phyloP scores from a whole-genome alignment of 2,113 vertebrate species.

The Entomyzon cyanotis region DNA sequence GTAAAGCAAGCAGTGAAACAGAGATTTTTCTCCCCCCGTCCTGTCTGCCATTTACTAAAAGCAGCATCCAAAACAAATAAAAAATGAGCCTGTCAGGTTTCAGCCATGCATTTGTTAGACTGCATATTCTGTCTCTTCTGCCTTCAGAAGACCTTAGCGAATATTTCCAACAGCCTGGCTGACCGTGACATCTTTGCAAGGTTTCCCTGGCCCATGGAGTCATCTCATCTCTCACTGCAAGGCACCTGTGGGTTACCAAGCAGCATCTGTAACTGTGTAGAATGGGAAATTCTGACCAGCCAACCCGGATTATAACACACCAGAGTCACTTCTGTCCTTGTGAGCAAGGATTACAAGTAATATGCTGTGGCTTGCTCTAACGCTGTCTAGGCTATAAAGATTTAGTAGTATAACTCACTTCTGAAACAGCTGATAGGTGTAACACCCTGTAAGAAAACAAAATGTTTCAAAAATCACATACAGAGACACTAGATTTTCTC shows the following conservation, averaged over 20 bases:
- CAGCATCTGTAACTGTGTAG: not conserved
- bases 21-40: not conserved
- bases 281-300: not conserved
- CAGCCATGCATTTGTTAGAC: not conserved
- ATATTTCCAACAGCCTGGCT: not conserved
- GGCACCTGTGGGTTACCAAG: not conserved
- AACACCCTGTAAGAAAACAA: not conserved
- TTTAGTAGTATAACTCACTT: not conserved
- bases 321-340: not conserved
- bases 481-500: not conserved
- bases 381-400: not conserved
- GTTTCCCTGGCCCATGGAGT: not conserved
- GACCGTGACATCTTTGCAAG: not conserved
- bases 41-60: fast-evolving
- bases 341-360: not conserved
- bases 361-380: not conserved
- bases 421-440: not conserved
- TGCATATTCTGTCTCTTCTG: not conserved
- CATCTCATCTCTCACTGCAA: not conserved
- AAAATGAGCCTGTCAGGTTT: not conserved
- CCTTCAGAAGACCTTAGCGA: not conserved
- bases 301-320: not conserved
- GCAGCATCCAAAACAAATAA: not conserved
- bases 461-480: not conserved
- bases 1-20: not conserved